Evolutionary conservation across 2,888 invertebrate genomes (phyloP), one percentile per base, ranked within the genome.

Genomic region (Ligdia adustata): DNA sequence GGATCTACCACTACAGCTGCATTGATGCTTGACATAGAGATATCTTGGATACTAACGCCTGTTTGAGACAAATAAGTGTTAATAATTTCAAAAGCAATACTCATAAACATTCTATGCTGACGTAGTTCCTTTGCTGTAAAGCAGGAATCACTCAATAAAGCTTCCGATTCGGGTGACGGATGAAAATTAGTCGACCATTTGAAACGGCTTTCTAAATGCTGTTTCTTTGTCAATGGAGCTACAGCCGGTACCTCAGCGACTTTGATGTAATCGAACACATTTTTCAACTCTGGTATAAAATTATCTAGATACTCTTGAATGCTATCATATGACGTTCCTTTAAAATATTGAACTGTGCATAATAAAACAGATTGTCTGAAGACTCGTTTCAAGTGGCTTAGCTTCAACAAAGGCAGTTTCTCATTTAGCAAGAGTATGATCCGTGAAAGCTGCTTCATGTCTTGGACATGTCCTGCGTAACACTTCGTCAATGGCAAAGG

Each of bases 181-280:
- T 97, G 97, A 71, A 97, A 97, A 70, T 96, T 96, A 40, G 95
- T 93, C 0, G 97, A 95, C 98, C 98, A 98, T 28, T 92, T 75
- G 39, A 87, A 82, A 7, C 90, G 90, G 3, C 92, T 91, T 55
- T 85, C 79, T 0, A 91, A 82, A 64, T 93, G 94, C 66, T 97
- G 97, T 28, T 79, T 82, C 38, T 92, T 92, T 0, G 95, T 91
- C 68, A 91, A 91, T 0, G 96, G 94, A 4, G 92, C 75, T n/a
- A 67, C 64, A 12, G 82, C 73, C 0, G 96, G 93, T 0, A 97
- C 94, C 2, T 88, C 66, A 0, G 89, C 58, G 3, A 91, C 75
- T 60, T 87, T 85, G 2, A 93, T 87, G 46, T 91, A 82, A 7
- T 91, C 89, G 45, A 94, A 81, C 0, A 71, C 55, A 34, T 90